These are phyloP conservation scores for Malacosoma neustria DNA, from an alignment of 2,888 invertebrate genomes.

Conservation along the genomic window DNA sequence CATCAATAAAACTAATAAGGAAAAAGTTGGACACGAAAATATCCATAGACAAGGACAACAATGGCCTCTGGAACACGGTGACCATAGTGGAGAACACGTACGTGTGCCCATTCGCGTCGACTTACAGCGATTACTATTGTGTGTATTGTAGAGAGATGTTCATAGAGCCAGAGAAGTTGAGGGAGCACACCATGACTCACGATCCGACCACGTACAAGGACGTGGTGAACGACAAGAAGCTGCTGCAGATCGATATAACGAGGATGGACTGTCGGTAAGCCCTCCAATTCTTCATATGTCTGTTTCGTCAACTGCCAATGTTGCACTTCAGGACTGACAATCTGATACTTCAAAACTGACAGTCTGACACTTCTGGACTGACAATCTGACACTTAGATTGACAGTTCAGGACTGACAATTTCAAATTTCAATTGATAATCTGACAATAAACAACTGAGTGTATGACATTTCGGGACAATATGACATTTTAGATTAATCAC, in stretches of 20 bases:
- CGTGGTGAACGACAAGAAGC: slow-evolving; percentile 24
- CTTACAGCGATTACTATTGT: slow-evolving; percentile 39
- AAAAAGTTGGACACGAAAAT: slow-evolving; percentile 6
- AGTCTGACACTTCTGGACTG: no score
- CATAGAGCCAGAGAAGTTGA: slow-evolving; percentile 32
- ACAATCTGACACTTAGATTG: no score
- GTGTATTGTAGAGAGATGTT: slow-evolving; percentile 44
- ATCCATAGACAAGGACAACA: slow-evolving; percentile 16
- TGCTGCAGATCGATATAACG: slow-evolving; percentile 34
- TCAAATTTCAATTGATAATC: no score
- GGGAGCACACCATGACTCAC: slow-evolving; percentile 39
- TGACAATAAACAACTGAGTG: no score
- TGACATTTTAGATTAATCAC: no score
- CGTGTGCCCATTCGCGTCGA: slow-evolving; percentile 40
- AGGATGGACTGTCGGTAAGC: slow-evolving; percentile 31
- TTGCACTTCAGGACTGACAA: no score
- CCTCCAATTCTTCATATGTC: no score
- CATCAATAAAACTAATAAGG: slow-evolving; percentile 2
- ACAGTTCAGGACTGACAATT: no score
- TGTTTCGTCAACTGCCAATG: no score
- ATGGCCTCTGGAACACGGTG: slow-evolving; percentile 25
- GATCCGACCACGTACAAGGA: slow-evolving; percentile 32
- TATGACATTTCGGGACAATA: no score
- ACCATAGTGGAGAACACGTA: slow-evolving; percentile 40
- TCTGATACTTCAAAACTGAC: no score